These are phyloP conservation scores for Coregonus sp. DNA, from an alignment of 2,797 vertebrate genomes.

Conservation along the genomic window DNA sequence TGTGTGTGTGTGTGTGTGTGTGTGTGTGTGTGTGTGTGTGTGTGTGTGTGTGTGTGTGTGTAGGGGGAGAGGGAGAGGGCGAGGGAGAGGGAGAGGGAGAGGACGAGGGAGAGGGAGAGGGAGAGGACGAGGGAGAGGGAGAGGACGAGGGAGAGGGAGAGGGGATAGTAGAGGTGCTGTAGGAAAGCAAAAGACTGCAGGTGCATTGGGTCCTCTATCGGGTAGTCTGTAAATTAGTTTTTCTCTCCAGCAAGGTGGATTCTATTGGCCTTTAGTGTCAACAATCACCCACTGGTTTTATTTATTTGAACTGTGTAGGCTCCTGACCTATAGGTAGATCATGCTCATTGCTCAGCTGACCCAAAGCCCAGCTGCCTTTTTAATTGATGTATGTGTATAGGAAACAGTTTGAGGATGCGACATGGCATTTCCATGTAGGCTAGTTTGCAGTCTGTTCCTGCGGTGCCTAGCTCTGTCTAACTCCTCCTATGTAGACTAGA, in stretches of 20 bases:
- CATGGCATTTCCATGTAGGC: not conserved
- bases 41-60: no score
- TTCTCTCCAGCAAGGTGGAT: not conserved
- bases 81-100: no score
- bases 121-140: no score
- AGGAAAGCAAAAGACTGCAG: not conserved
- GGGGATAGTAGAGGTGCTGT: not conserved
- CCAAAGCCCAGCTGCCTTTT: not conserved
- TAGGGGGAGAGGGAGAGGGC: no score
- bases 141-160: no score
- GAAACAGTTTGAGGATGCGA: not conserved
- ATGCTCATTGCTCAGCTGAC: not conserved
- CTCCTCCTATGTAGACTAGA: not conserved
- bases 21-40: no score
- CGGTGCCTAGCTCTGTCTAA: conserved; percentile 2
- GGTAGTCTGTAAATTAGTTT: not conserved
- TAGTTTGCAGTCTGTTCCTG: not conserved
- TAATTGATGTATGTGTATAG: not conserved
- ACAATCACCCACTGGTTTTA: no score
- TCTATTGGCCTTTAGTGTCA: not conserved
- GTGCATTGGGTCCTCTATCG: not conserved
- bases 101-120: no score
- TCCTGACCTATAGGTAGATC: not conserved
- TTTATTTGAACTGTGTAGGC: not conserved
- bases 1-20: not conserved